Percentiles rank a stretch among this genome's conserved stretches.
Evolutionary conservation across 2,888 invertebrate genomes (phyloP).

Genomic region (Phoronis australis): DNA sequence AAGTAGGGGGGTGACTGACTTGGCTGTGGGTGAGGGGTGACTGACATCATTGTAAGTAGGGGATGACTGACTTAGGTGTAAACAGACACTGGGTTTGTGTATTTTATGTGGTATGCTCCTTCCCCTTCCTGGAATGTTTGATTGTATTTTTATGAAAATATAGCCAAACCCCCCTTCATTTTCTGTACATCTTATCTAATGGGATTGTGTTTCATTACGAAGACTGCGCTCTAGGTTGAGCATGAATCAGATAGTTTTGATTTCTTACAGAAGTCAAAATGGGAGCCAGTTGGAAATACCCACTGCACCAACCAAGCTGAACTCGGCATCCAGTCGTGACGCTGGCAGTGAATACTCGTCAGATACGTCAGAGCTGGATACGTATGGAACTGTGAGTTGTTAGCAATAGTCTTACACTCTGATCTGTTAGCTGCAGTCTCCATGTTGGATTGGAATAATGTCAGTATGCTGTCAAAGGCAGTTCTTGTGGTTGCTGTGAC

Average conservation of each 20-base stretch:
- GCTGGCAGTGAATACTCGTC: constrained; percentile 48
- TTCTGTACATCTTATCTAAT: too few relatives aligned
- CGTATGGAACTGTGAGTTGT: constrained; percentile 28
- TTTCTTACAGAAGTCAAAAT: too few relatives aligned
- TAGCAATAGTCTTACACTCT: neutral
- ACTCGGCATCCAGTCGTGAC: constrained; percentile 38
- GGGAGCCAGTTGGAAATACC: constrained; percentile 23
- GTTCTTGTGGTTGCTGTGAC: neutral
- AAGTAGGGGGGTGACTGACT: neutral
- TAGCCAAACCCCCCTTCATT: too few relatives aligned
- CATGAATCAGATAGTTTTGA: too few relatives aligned
- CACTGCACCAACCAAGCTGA: constrained; percentile 11
- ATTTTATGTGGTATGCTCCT: neutral
- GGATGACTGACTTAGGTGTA: neutral
- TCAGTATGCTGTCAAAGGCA: neutral
- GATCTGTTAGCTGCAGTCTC: too few relatives aligned
- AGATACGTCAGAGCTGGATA: constrained; percentile 48
- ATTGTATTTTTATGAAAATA: too few relatives aligned
- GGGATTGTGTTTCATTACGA: too few relatives aligned
- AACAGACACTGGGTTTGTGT: neutral
- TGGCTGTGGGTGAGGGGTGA: neutral
- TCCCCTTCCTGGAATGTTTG: neutral
- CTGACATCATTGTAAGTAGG: neutral
- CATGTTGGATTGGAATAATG: neutral
- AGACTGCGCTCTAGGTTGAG: too few relatives aligned